Conservation (phyloP, 2,113 vertebrate genomes). For the Corythoichthys haematopterus region DNA sequence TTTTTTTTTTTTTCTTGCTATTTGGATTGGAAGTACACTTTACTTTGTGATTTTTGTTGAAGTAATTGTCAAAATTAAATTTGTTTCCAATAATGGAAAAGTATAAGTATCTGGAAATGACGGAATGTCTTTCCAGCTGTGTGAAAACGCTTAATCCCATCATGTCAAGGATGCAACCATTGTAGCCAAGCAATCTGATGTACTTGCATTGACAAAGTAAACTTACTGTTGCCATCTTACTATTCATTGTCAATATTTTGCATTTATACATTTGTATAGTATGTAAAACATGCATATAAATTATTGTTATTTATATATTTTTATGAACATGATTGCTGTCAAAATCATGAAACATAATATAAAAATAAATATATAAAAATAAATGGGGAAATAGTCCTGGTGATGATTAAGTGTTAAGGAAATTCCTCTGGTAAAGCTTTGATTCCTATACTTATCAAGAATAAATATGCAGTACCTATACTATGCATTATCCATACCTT, state of each 20-base stretch:
- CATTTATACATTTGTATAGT: not conserved
- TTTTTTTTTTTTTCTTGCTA: not conserved
- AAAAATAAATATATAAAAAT: not conserved
- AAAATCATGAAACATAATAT: not conserved
- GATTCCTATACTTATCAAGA: no score
- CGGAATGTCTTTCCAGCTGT: not conserved
- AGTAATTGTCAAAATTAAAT: not conserved
- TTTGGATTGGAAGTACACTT: not conserved
- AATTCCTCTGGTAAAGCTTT: not conserved
- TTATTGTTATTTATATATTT: not conserved
- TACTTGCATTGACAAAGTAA: slow-evolving; percentile 10
- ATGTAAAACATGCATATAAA: not conserved
- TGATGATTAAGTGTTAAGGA: not conserved
- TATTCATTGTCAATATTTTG: not conserved
- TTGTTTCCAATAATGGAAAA: not conserved
- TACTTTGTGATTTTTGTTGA: not conserved
- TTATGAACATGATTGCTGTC: not conserved
- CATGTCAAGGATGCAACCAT: slow-evolving; percentile 7
- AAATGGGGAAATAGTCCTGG: not conserved
- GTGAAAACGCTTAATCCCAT: not conserved
- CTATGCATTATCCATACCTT: no score
- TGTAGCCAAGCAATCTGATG: slow-evolving; percentile 27
- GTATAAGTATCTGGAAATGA: not conserved
- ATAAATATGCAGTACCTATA: no score
- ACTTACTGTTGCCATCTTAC: not conserved